These are phyloP conservation scores for Cossypha caffra DNA, from an alignment of 2,797 vertebrate genomes.

Conservation along the genomic window DNA sequence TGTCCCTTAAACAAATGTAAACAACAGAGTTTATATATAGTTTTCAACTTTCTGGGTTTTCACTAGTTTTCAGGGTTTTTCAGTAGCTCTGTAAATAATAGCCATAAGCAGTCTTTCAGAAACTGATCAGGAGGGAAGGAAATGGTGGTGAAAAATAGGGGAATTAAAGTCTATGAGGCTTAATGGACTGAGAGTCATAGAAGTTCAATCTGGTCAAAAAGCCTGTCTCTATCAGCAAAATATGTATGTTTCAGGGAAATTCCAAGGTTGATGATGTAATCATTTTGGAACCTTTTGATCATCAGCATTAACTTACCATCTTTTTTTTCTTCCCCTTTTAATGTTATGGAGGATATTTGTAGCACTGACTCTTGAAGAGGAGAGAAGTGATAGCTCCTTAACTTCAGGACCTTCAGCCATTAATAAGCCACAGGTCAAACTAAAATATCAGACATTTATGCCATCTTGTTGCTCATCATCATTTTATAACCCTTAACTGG, in stretches of 20 bases:
- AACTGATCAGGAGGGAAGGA: not conserved
- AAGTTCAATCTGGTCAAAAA: not conserved
- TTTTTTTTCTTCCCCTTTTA: not conserved
- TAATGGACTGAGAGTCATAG: not conserved
- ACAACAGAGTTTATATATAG: fast-evolving
- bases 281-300: not conserved
- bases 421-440: not conserved
- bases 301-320: not conserved
- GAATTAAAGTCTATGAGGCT: not conserved
- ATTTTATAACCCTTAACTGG: not conserved
- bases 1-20: not conserved
- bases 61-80: not conserved
- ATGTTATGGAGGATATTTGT: not conserved
- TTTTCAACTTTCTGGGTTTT: not conserved
- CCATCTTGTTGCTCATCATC: not conserved
- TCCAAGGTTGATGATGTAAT: not conserved
- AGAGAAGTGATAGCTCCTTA: not conserved
- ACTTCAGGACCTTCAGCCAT: not conserved
- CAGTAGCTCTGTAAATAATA: not conserved
- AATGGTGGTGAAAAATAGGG: not conserved
- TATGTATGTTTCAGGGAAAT: not conserved
- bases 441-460: not conserved
- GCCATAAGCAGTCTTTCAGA: not conserved
- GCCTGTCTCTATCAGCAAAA: not conserved
- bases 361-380: not conserved